Base-by-base conservation (phyloP, 2,113 vertebrate genomes). In the Callaeas wilsoni region DNA sequence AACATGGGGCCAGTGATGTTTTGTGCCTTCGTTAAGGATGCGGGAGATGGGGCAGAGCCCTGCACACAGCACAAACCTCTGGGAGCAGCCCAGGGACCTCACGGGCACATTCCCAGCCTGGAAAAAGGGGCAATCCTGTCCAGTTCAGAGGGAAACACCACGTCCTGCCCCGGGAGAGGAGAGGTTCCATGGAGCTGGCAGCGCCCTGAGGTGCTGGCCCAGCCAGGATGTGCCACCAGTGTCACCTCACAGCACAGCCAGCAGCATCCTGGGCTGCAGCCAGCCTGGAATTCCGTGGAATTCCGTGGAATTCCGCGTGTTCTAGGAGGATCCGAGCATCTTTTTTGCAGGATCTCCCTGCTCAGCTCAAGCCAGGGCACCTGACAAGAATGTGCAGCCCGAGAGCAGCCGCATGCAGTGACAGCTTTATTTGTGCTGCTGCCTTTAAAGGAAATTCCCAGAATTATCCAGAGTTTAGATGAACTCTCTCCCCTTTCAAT, bases 1-100 rank as follows among this genome's bases (percentile, higher is more conserved):
- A 15, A 4, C 0, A 4, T 3, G 56, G 10, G 52, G 33, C 13
- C 29, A 14, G 4, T 1, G 10, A 16, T 9, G 23, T 5, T 46
- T 14, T 32, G 42, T 7, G 9, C 37, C 83, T 27, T 16, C 39
- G 1, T 3, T 4, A 3, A 20, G 0, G 13, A 19, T 4, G 35
- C 4, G 90, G 21, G 12, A 13, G 57, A 6, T 4, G 78, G 73
- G 63, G 17, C 21, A 12, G 57, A 49, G 84, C 42, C 9, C 47
- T 33, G 44, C 29, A 18, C 7, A 7, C 46, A 22, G 12, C 63
- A 12, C 44, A 21, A 18, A 76, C 4, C 47, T 6, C 25, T 3
- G 35, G 60, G 68, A 41, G n/a, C 6, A 5, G 29, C 70, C 56
- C 32, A 50, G 4, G 3, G 3, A 8, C 2, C 33, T 11, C 29